phyloP scores from a whole-genome alignment of 2,113 vertebrate species.

The Motacilla alba region DNA sequence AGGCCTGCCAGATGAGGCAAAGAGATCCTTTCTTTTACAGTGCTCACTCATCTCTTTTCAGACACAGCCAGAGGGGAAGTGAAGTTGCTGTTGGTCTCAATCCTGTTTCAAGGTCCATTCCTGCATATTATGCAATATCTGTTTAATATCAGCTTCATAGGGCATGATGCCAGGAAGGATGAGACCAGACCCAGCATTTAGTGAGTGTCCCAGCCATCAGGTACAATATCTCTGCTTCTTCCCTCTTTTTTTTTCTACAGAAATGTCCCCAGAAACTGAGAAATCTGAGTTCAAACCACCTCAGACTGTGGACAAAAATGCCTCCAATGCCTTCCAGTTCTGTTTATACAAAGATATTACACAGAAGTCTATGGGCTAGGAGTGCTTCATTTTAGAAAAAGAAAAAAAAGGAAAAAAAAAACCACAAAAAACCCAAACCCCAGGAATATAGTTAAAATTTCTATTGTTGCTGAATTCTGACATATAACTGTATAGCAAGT shows the following conservation, averaged over 20 bases:
- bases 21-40: not conserved
- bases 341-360: not conserved
- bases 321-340: not conserved
- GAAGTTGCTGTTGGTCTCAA: not conserved
- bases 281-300: not conserved
- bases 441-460: not conserved
- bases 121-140: not conserved
- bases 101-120: not conserved
- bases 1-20: not conserved
- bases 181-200: not conserved
- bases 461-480: not conserved
- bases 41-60: not conserved
- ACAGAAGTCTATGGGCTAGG: not conserved
- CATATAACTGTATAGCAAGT: not conserved
- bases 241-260: not conserved
- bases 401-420: not conserved
- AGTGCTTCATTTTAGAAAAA: not conserved
- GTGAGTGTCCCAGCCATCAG: not conserved
- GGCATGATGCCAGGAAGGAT: not conserved
- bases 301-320: not conserved
- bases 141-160: not conserved
- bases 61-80: not conserved
- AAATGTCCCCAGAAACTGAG: not conserved
- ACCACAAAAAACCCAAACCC: too few species aligned
- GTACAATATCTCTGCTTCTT: not conserved